Evolutionary conservation across 2,113 vertebrate genomes (phyloP).

Genomic region (Marmota flaviventris): DNA sequence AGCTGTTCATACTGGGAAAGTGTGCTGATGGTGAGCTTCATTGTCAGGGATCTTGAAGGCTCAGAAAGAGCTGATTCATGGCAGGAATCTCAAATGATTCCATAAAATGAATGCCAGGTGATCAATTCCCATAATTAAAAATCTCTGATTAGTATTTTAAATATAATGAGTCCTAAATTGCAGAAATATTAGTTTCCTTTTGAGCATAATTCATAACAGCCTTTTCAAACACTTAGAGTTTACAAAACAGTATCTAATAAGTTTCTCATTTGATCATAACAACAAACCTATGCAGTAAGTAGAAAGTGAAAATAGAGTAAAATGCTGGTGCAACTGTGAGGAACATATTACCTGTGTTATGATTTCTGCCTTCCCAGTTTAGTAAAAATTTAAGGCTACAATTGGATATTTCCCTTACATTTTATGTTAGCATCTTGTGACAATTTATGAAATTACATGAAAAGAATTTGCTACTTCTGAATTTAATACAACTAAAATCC

Average conservation of each 20-base stretch:
- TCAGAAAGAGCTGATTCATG: neutral
- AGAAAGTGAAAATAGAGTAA: constrained; percentile 31
- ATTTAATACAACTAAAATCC: constrained; percentile 54
- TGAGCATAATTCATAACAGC: neutral
- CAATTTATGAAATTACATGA: constrained; percentile 27
- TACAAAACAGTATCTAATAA: neutral
- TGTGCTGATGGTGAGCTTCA: neutral
- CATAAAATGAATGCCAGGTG: constrained; percentile 54
- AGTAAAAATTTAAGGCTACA: constrained; percentile 67
- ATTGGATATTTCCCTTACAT: constrained; percentile 42
- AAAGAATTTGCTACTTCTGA: constrained; percentile 55
- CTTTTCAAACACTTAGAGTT: constrained; percentile 59
- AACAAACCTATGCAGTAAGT: neutral
- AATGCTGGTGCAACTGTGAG: neutral
- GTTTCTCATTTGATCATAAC: constrained; percentile 27
- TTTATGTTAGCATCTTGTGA: constrained; percentile 37
- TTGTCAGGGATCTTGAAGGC: constrained; percentile 31
- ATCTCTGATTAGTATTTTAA: constrained; percentile 69
- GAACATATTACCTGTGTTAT: constrained; percentile 62
- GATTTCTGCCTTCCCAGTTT: constrained; percentile 60
- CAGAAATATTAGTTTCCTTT: constrained; percentile 14
- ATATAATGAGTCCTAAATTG: constrained; percentile 69
- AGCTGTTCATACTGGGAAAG: constrained; percentile 35
- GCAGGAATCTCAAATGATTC: constrained; percentile 1
- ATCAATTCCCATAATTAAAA: constrained; percentile 37